These are phyloP conservation scores for Micromesistius poutassou DNA, from an alignment of 2,797 vertebrate genomes.

Conservation along the genomic window DNA sequence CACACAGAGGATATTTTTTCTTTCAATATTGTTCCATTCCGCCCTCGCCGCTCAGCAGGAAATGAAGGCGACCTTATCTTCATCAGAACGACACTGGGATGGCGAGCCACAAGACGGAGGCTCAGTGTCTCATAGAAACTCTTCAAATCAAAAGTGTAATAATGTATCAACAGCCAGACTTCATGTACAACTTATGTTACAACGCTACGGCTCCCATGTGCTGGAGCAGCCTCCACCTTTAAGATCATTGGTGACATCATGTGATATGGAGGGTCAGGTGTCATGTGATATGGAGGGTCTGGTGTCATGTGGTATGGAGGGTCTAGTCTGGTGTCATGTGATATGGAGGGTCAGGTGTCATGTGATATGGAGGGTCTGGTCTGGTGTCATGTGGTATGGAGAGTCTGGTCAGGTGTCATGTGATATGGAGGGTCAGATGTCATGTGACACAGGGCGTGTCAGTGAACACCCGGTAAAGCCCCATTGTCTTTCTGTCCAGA, in stretches of 20 bases:
- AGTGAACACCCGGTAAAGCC: too few species aligned
- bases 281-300: too few species aligned
- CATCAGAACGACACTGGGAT: conserved; percentile 46
- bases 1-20: conserved; percentile 6
- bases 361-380: too few species aligned
- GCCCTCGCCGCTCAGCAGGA: conserved; percentile 50
- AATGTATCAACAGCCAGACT: conserved; percentile 11
- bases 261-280: too few species aligned
- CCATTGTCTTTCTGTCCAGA: not conserved
- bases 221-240: not conserved
- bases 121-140: conserved; percentile 50
- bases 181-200: not conserved
- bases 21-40: conserved; percentile 18
- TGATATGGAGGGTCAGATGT: too few species aligned
- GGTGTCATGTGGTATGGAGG: too few species aligned
- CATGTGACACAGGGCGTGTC: too few species aligned
- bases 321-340: too few species aligned
- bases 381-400: too few species aligned
- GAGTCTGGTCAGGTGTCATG: too few species aligned
- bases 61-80: conserved; percentile 65
- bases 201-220: not conserved
- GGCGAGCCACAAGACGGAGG: conserved; percentile 53
- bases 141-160: conserved; percentile 50
- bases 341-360: too few species aligned
- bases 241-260: too few species aligned